A percentile compares a stretch with the other conserved stretches of the same genome.
Conservation (phyloP, 2,113 vertebrate genomes). For the Saccopteryx bilineata region DNA sequence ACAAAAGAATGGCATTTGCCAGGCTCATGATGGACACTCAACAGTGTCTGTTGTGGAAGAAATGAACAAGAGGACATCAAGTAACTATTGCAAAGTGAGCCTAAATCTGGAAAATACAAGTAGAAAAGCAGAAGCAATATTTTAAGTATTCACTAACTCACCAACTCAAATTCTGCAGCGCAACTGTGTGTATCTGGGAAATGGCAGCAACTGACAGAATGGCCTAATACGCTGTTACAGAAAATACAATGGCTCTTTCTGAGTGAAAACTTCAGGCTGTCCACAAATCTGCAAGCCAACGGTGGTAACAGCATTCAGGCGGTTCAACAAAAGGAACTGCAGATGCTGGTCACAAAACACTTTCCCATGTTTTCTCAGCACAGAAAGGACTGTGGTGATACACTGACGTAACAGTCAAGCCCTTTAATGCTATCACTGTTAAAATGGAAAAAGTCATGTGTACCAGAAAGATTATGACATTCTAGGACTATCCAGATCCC, state of each 20-base stretch:
- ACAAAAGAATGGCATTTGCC: conserved; percentile 7
- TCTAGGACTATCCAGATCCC: neutral
- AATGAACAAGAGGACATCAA: conserved; percentile 19
- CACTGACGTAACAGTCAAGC: neutral
- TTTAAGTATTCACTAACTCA: conserved; percentile 47
- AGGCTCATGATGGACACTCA: neutral
- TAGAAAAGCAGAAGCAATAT: conserved; percentile 46
- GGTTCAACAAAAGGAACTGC: conserved; percentile 41
- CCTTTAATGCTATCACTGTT: conserved; percentile 46
- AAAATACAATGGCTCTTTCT: conserved; percentile 38
- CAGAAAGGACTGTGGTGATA: neutral
- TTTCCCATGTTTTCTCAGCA: conserved; percentile 27
- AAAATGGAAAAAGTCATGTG: neutral
- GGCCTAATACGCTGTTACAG: neutral
- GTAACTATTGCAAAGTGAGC: neutral
- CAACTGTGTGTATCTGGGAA: conserved; percentile 30
- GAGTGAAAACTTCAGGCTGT: conserved; percentile 48
- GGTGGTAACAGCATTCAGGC: conserved; percentile 22
- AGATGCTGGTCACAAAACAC: neutral
- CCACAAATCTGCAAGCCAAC: conserved; percentile 48
- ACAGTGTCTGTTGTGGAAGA: neutral
- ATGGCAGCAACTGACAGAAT: conserved; percentile 27
- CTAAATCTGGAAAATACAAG: conserved; percentile 44
- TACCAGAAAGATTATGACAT: neutral
- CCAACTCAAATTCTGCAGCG: neutral